Evolutionary conservation across 2,797 vertebrate species (phyloP).

Genomic region (Paedocypris micromegethes): DNA sequence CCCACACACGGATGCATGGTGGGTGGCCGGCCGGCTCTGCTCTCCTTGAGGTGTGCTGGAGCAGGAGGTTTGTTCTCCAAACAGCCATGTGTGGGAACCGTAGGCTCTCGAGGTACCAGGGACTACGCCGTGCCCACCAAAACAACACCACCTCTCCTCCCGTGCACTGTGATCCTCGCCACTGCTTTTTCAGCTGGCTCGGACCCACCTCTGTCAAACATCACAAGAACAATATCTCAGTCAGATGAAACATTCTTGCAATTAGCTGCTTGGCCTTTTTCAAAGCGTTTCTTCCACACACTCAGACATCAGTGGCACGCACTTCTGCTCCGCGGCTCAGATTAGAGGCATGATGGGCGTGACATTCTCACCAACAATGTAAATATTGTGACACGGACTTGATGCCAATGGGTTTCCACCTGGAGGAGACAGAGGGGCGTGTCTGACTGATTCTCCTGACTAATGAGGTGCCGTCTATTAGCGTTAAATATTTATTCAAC

Average conservation of each 20-base stretch:
- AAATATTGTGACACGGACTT: constrained; percentile 38
- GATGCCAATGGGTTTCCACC: constrained; percentile 10
- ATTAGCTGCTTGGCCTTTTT: constrained; percentile 26
- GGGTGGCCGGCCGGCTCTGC: constrained; percentile 29
- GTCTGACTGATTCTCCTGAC: constrained; percentile 15
- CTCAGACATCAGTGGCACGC: constrained; percentile 1
- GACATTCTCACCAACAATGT: constrained; percentile 30
- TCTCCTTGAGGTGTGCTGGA: constrained; percentile 12
- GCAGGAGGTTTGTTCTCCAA: constrained; percentile 36
- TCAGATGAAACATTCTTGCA: not conserved
- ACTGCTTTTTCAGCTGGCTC: constrained; percentile 25
- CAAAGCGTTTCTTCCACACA: not conserved
- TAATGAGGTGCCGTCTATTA: constrained; percentile 52
- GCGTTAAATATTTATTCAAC: constrained; percentile 53
- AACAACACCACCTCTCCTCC: not conserved
- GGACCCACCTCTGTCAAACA: constrained; percentile 4
- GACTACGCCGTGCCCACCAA: not conserved
- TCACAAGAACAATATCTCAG: constrained; percentile 5
- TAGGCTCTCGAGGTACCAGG: constrained; percentile 1
- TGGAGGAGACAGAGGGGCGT: constrained; percentile 3
- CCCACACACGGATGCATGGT: constrained; percentile 11
- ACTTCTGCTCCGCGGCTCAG: constrained; percentile 16
- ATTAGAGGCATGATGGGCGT: constrained; percentile 23
- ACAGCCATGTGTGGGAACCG: constrained; percentile 29
- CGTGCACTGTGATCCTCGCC: not conserved